Evolutionary conservation across 2,113 vertebrate genomes (phyloP), one percentile per base, ranked within the genome.

Genomic region (Aphelocoma coerulescens): DNA sequence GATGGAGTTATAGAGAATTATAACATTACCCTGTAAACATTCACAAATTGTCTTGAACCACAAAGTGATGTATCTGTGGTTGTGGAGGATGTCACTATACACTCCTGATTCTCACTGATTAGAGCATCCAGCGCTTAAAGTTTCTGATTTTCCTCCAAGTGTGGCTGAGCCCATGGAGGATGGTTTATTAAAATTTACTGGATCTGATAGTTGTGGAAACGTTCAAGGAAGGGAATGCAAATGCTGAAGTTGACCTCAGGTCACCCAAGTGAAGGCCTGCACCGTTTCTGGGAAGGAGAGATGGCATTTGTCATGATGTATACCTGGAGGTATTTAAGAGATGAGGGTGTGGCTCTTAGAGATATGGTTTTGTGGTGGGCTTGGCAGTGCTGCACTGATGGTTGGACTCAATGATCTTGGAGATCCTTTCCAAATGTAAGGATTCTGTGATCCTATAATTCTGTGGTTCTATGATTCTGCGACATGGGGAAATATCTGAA

Each of bases 301-400:
- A 16, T 37, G 20, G 9, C 15, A 7, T n/a, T 35, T 77, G 30
- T 30, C 57, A n/a, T 32, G 27, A 35, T 11, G 24, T n/a, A 11
- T 21, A 19, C 13, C 44, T 67, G 61, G 19, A 46, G 19, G 13
- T 33, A 24, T 52, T 52, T 66, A 33, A 37, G 23, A 81, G 51
- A 37, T 0, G 0, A 51, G 37, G 22, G 33, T 44, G 26, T 58
- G 37, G 32, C 35, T 37, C 2, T 1, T 27, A 35, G 22, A 37
- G 44, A 16, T 19, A 51, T 7, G 8, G 7, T 33, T 81, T 66
- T 51, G 37, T 66, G 33, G 19, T 32, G 16, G 28, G 23, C 6
- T 83, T 55, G 55, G 48, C 32, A 35, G 8, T 43, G 21, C 7
- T 23, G 35, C 24, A 18, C 26, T 32, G 28, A 10, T 22, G 41